Base-by-base conservation (phyloP, 2,113 vertebrate genomes). In the Gallinago media region DNA sequence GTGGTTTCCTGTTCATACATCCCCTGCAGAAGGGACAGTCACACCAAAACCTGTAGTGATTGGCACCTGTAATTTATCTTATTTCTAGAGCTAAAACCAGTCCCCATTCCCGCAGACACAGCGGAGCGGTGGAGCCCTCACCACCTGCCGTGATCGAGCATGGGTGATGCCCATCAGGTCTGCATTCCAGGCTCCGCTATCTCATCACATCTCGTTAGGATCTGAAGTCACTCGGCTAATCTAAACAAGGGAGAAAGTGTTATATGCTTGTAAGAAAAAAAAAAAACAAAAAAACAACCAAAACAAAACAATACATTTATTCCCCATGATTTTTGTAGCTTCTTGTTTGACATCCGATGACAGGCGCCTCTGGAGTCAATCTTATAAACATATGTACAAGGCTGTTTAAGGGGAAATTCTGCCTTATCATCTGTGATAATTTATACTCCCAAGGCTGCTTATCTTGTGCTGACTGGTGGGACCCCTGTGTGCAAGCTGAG, bases 1-100 rank as follows among this genome's bases (percentile, higher is more conserved):
- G 76, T 47, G 73, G 71, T 79, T 93, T 90, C 89, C 89, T 96
- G 85, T 92, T 97, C 90, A 90, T 75, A 63, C n/a, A 27, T 20
- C 0, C 2, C 63, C 71, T 23, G 42, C 74, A 72, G 46, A 36
- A 81, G 76, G 59, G 40, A 68, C 8, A 58, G 52, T 63, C 76
- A 26, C 79, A 89, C 56, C 65, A 81, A 68, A 83, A 80, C 12
- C 47, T 20, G 52, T 7, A 86, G 88, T 32, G 29, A 55, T 73
- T 6, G 38, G 47, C 1, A 14, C 21, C 76, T 76, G 85, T 11
- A 13, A 36, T 72, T 82, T 25, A 3, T 83, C 55, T 63, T 54
- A 32, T 74, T 92, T 59, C 56, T 23, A 8, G 75, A 27, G 78
- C 27, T 59, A 15, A 40, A 58, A 2, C 4, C 86, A 81, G 42